Evolutionary conservation across 2,797 vertebrate species (phyloP), one percentile per base, ranked within the genome.

Genomic region (Myotis planiceps): DNA sequence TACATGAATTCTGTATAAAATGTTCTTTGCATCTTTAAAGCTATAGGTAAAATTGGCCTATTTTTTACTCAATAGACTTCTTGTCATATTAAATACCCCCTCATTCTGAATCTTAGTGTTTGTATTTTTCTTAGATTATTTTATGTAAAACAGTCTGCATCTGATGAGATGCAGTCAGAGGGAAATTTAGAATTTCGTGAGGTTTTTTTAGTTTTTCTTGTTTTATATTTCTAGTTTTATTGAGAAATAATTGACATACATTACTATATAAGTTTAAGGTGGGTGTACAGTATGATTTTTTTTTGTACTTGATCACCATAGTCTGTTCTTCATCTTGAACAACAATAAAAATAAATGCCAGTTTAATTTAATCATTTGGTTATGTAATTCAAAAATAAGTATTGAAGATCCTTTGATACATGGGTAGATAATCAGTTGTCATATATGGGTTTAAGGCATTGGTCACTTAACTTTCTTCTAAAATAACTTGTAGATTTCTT

Each of bases 401-500:
- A 55, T 63, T 79, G 21, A 89, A 93, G 42, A 83, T 55, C n/a
- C 29, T 85, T 87, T 79, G 39, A 68, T 88, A 82, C 18, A 49
- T 88, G 23, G 4, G 27, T 78, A 32, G 14, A 45, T 72, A 88
- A 81, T 81, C 34, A 92, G 10, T 91, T 83, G n/a, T 58, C 63
- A 51, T 42, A 85, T 51, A n/a, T 60, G 55, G 39, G 9, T 60
- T 66, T 94, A 85, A 95, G 47, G 47, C 63, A 58, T 29, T 83
- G 55, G 13, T 83, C 53, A 58, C n/a, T 60, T 93, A 79, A 53
- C 5, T 82, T 78, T 72, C 45, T 82, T 92, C 29, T 84, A 42
- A 91, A 93, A 74, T 25, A 81, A n/a, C 19, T 80, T 88, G 32
- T 78, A 80, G 21, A 74, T 82, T 86, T 89, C 19, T 66, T 92